Base-by-base conservation (phyloP, 1,140 invertebrate genomes). In the Bombyx mandarina region DNA sequence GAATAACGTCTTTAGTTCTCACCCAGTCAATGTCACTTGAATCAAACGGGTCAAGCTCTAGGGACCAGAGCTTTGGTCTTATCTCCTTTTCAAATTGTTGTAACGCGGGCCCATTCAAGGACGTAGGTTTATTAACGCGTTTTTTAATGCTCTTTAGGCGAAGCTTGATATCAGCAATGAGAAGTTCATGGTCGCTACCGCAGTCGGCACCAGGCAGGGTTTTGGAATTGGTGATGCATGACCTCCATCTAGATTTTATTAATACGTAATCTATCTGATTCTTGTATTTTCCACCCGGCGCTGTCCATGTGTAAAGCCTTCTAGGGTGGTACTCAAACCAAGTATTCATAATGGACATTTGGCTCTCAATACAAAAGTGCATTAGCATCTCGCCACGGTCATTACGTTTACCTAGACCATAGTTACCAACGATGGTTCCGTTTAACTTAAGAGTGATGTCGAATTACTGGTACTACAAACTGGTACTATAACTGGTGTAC, bases 131-230 rank as follows among this genome's bases (percentile, higher is more conserved):
- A 47, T 47, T 47, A 47, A 47, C 46, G 46, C 46, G 46, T 47
- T 47, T 47, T 47, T 47, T 47, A 47, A 47, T 52, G 10, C 12
- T 26, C 42, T 52, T 52, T 7, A 52, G 10, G 10, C 50, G 18
- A 35, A 5, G 18, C 6, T 10, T 52, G 50, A 52, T 5, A 10
- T 52, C 50, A 52, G 50, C 50, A 26, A 26, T 26, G 43, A 54
- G 8, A 8, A 43, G 3, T 54, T 44, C 42, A 43, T 63, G 61
- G 44, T 63, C 57, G 43, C 53, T 53, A 43, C 61, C 60, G 51
- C 62, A 67, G 42, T 67, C 62, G 0, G 62, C 65, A 12, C 65
- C 65, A 22, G 65, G 62, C 4, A 61, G 55, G 8, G 62, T 62
- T 45, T 52, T 52, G 12, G 50, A 9, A 52, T 52, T 52, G 50